Percentiles rank a stretch among this genome's conserved stretches.
phyloP scores from a whole-genome alignment of 2,888 invertebrate genomes.

The Apodemia mormo region DNA sequence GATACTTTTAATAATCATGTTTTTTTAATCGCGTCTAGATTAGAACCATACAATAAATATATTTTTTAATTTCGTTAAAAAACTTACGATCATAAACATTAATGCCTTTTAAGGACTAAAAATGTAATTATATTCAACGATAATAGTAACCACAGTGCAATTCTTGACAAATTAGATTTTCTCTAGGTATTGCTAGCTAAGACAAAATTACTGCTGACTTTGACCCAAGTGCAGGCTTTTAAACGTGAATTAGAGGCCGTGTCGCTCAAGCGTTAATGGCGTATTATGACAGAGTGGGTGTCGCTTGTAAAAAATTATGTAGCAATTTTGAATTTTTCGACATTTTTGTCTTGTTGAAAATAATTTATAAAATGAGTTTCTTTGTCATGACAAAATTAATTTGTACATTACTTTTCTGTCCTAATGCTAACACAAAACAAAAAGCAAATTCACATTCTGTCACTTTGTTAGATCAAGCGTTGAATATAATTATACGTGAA shows the following conservation, averaged over 20 bases:
- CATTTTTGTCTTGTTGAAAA: constrained; percentile 17
- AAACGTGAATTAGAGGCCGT: constrained; percentile 76
- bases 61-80: too few relatives aligned
- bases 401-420: too few relatives aligned
- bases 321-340: constrained; percentile 53
- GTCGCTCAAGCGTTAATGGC: constrained; percentile 74
- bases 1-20: too few relatives aligned
- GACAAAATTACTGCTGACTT: constrained; percentile 78
- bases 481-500: too few relatives aligned
- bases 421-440: too few relatives aligned
- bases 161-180: constrained; percentile 80
- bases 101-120: background rate
- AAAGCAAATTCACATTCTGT: too few relatives aligned
- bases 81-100: too few relatives aligned
- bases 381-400: constrained; percentile 1
- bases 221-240: constrained; percentile 80
- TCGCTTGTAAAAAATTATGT: constrained; percentile 66
- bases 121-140: constrained; percentile 40
- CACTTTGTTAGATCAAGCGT: too few relatives aligned
- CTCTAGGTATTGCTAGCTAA: constrained; percentile 73
- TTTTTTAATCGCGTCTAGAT: too few relatives aligned
- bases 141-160: constrained; percentile 59
- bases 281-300: constrained; percentile 75
- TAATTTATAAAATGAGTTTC: constrained; percentile 18
- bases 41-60: too few relatives aligned